Evolutionary conservation across 2,888 invertebrate species (phyloP).

Genomic region (Leucophenga montana): DNA sequence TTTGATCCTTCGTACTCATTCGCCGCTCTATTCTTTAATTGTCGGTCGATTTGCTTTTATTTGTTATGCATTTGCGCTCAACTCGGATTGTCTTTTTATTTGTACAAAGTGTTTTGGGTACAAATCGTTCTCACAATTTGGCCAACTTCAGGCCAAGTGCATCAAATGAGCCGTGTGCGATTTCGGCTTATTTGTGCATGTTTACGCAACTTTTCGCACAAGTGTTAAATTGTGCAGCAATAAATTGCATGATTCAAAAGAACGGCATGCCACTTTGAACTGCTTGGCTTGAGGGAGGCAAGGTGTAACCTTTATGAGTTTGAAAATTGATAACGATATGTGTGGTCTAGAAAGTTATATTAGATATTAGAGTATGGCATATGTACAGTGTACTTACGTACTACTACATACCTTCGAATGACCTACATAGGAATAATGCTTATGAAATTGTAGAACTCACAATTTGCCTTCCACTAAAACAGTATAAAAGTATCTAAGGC

Average conservation of each 20-base stretch:
- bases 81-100: neutral
- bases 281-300: too few relatives aligned
- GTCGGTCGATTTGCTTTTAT: constrained; percentile 61
- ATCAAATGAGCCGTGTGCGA: constrained; percentile 25
- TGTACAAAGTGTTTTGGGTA: constrained; percentile 55
- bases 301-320: too few relatives aligned
- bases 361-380: too few relatives aligned
- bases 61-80: constrained; percentile 58
- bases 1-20: constrained; percentile 27
- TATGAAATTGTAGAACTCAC: too few relatives aligned
- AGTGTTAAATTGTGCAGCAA: constrained; percentile 47
- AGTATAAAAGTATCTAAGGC: too few relatives aligned
- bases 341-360: too few relatives aligned
- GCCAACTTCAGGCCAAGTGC: too few relatives aligned
- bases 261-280: constrained; percentile 16
- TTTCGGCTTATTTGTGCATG: constrained; percentile 38
- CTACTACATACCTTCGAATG: too few relatives aligned
- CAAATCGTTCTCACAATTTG: constrained; percentile 43
- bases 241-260: constrained; percentile 19
- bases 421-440: too few relatives aligned
- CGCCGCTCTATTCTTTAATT: constrained; percentile 27
- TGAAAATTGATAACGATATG: too few relatives aligned
- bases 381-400: too few relatives aligned
- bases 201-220: constrained; percentile 51
- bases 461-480: too few relatives aligned